These are phyloP conservation scores for Troides helena DNA, from an alignment of 2,888 invertebrate species.

Conservation along the genomic window DNA sequence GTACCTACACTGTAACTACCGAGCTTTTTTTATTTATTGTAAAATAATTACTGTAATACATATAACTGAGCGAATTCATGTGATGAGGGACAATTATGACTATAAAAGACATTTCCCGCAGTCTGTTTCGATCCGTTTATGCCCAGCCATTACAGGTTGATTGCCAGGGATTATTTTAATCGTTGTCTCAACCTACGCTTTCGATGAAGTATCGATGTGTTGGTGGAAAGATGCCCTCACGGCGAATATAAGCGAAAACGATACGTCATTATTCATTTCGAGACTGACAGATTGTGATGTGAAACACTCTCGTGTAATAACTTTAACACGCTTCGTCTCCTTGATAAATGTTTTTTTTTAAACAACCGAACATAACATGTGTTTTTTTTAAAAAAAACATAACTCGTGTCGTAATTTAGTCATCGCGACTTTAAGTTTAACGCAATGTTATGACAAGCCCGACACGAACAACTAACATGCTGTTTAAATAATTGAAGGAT, in stretches of 20 bases:
- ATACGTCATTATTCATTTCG: slow-evolving; percentile 70
- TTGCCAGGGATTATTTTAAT: slow-evolving; percentile 40
- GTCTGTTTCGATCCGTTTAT: slow-evolving; percentile 34
- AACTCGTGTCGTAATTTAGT: slow-evolving; percentile 41
- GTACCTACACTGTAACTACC: background rate
- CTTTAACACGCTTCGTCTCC: slow-evolving; percentile 60
- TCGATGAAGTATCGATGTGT: slow-evolving; percentile 44
- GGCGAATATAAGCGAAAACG: slow-evolving; percentile 59
- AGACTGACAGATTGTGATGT: slow-evolving; percentile 69
- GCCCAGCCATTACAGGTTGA: slow-evolving; percentile 41
- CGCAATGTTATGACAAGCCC: slow-evolving; percentile 1
- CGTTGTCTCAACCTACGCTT: slow-evolving; percentile 37
- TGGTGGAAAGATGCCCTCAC: slow-evolving; percentile 53
- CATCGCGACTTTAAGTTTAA: background rate
- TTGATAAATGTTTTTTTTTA: slow-evolving; percentile 54
- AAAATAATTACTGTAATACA: slow-evolving; percentile 11
- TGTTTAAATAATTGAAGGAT: background rate
- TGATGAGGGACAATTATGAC: slow-evolving; percentile 22
- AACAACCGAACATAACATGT: slow-evolving; percentile 58
- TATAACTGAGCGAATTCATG: slow-evolving; percentile 21
- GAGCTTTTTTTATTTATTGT: background rate
- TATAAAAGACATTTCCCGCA: slow-evolving; percentile 29
- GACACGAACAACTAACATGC: background rate
- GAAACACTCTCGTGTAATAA: slow-evolving; percentile 66
- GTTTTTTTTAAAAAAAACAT: slow-evolving; percentile 41